Evolutionary conservation across 2,113 vertebrate genomes (phyloP).

Genomic region (Myiopsitta monachus): DNA sequence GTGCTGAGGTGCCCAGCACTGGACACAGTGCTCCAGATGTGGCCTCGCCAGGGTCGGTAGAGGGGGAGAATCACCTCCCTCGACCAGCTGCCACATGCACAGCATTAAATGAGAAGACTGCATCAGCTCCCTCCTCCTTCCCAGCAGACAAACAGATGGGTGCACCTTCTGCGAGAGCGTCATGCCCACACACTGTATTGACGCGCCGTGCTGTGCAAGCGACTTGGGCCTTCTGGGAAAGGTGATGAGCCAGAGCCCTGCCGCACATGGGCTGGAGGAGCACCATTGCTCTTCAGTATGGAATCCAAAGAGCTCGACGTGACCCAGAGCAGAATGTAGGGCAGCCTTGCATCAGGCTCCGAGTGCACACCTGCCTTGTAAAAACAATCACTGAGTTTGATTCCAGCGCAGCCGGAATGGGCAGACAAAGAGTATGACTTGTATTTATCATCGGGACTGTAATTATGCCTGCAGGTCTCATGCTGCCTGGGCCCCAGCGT

Average conservation of each 20-base stretch:
- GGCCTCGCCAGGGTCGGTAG: background rate
- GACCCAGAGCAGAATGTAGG: conserved; percentile 21
- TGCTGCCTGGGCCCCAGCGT: background rate
- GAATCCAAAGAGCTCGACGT: background rate
- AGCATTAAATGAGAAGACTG: background rate
- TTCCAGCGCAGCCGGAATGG: background rate
- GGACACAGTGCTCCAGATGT: background rate
- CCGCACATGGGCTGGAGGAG: background rate
- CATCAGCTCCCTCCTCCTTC: background rate
- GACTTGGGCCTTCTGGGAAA: background rate
- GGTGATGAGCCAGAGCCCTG: background rate
- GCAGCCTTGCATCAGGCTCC: background rate
- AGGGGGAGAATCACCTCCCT: background rate
- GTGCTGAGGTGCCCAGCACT: background rate
- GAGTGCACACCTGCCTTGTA: background rate
- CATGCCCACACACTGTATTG: rapidly evolving
- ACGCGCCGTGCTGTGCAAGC: rapidly evolving
- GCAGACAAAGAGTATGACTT: background rate
- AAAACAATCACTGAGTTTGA: conserved; percentile 24
- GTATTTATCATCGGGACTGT: background rate
- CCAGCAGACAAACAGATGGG: background rate
- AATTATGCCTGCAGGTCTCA: conserved; percentile 44
- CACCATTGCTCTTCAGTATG: background rate
- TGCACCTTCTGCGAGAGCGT: background rate
- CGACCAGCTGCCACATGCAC: background rate